Percentiles rank a stretch among this genome's conserved stretches.
Conservation (phyloP, 2,113 vertebrate genomes). For the Planiliza haematocheilus region DNA sequence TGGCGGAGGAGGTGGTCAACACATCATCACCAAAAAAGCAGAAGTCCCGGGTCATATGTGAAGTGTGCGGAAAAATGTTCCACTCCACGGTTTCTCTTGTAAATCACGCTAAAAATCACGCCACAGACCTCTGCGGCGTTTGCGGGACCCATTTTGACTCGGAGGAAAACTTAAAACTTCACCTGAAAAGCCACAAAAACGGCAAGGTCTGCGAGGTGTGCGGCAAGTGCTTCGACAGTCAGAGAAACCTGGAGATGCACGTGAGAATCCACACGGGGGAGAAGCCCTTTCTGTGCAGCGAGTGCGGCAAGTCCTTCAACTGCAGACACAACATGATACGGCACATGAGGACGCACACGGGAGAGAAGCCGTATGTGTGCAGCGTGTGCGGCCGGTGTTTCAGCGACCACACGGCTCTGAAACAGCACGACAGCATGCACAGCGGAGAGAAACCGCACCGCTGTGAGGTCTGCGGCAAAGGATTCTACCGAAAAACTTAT, state of each 20-base stretch:
- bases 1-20: not conserved
- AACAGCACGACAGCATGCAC: conserved; percentile 64
- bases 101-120: conserved; percentile 62
- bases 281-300: conserved; percentile 68
- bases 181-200: conserved; percentile 64
- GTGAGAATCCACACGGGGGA: conserved; percentile 68
- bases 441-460: conserved; percentile 55
- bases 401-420: conserved; percentile 53
- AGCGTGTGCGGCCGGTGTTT: conserved; percentile 57
- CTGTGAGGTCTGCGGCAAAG: conserved; percentile 61
- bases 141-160: conserved; percentile 56
- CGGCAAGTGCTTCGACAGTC: conserved; percentile 65
- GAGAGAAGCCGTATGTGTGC: conserved; percentile 65
- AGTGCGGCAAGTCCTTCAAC: conserved; percentile 74
- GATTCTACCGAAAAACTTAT: conserved; percentile 57
- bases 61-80: conserved; percentile 64
- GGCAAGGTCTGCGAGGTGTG: conserved; percentile 66
- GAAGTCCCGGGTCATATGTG: conserved; percentile 23
- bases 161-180: conserved; percentile 15
- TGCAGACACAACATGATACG: conserved; percentile 72
- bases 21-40: not conserved
- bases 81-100: conserved; percentile 61
- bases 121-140: conserved; percentile 42
- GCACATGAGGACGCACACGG: conserved; percentile 67
- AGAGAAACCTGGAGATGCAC: conserved; percentile 62